Evolutionary conservation across 35 echinoderm and acorn worm species (phyloP), one percentile per base, ranked within the genome.

Genomic region (Hemicentrotus pulcherrimus): DNA sequence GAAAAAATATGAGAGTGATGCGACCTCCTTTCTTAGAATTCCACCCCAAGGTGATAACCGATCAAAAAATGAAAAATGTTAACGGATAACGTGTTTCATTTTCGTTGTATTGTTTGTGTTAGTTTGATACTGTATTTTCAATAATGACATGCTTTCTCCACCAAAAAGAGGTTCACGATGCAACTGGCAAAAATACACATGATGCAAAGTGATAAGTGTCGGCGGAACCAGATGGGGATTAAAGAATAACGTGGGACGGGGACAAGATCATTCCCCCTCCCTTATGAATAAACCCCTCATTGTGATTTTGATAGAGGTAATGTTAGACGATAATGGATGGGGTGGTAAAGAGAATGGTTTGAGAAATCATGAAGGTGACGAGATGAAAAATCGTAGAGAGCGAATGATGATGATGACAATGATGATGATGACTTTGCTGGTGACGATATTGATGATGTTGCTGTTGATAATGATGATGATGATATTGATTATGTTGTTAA

Each of bases 311-410:
- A 78, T 78, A 78, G 65, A n/a, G 22, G 65, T 78, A 78, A 78
- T n/a, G 65, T 78, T 78, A 78, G 65, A 78, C 65, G 65, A 78
- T 78, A 78, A 78, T 78, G 65, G 65, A 78, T 78, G 65, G 28
- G 65, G 24, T 22, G 65, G 9, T 15, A 15, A 78, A 24, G 65
- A n/a, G 65, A 6, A n/a, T 78, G 22, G 2, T 28, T 78, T 78
- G 19, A 28, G 22, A n/a, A n/a, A 78, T 78, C 19, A 78, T 78
- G 65, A 70, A 28, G 4, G 48, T 52, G 48, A 52, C 8, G 48
- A 24, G 22, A 70, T 28, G 61, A 28, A 24, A 24, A 24, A 19
- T 70, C 24, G 16, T 14, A 2, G 28, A 0, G 61, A 6, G 61
- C 4, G 5, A 28, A 70, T 70, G 61, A 70, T 24, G 28, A 78